phyloP scores from a whole-genome alignment of 2,113 vertebrate species.

The Rallus limicola region DNA sequence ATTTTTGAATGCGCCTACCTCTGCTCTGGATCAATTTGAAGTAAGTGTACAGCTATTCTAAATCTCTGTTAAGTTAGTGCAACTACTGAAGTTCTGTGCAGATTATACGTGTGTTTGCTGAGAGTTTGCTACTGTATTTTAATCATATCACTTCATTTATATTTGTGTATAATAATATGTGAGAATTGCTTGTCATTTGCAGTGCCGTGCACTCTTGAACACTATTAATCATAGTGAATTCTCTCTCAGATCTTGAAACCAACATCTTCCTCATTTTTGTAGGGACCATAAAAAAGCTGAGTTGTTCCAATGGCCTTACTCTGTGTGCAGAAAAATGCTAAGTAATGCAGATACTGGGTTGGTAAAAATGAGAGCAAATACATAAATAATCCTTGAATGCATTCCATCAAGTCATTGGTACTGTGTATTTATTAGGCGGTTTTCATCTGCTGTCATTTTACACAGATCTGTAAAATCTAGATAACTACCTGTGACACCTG shows the following conservation, averaged over 20 bases:
- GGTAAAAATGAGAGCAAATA: not conserved
- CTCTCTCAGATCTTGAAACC: not conserved
- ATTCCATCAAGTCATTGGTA: not conserved
- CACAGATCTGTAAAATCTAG: not conserved
- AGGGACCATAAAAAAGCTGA: not conserved
- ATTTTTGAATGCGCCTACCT: slow-evolving; percentile 96
- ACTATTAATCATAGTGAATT: not conserved
- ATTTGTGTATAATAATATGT: not conserved
- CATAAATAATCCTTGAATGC: not conserved
- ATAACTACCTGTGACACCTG: not conserved
- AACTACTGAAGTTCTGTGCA: not conserved
- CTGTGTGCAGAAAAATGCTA: not conserved
- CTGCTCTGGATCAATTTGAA: slow-evolving; percentile 94
- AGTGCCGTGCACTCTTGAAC: not conserved
- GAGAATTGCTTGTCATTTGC: not conserved
- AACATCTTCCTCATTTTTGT: not conserved
- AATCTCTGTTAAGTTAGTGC: not conserved
- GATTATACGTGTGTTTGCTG: not conserved
- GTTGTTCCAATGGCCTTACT: not conserved
- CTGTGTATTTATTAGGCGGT: not conserved
- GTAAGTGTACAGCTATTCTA: slow-evolving; percentile 80
- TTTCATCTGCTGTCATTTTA: not conserved
- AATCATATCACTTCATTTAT: not conserved
- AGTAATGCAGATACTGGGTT: not conserved
- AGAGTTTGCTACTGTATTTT: not conserved